These are phyloP conservation scores for Mixornis gularis DNA, from an alignment of 2,113 vertebrate species.

Conservation along the genomic window DNA sequence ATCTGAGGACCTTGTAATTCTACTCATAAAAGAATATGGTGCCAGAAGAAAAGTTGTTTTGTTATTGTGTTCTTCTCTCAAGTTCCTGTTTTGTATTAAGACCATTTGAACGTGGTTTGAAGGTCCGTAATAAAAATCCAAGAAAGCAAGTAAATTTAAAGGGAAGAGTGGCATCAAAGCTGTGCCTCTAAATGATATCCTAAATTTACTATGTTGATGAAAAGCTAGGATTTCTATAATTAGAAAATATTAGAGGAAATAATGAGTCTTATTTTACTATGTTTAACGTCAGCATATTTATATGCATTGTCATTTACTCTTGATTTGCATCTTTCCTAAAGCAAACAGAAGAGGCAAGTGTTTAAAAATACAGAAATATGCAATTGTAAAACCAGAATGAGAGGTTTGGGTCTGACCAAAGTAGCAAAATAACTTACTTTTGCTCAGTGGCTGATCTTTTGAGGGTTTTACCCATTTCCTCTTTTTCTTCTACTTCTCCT, in stretches of 20 bases:
- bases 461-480: not conserved
- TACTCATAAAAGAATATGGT: not conserved
- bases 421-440: not conserved
- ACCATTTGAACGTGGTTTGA: not conserved
- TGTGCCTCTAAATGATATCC: not conserved
- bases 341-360: conserved; percentile 10
- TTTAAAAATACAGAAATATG: conserved; percentile 28
- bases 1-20: not conserved
- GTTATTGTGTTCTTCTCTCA: not conserved
- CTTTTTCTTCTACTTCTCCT: not conserved
- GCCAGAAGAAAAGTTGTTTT: not conserved
- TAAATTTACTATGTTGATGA: not conserved
- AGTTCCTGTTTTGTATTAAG: not conserved
- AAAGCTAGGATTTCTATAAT: not conserved
- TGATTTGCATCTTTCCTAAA: not conserved
- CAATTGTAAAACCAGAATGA: conserved; percentile 9
- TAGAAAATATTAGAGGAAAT: not conserved
- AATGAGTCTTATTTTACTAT: not conserved
- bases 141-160: not conserved
- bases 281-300: not conserved
- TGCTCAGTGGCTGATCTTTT: not conserved
- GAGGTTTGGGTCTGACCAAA: not conserved
- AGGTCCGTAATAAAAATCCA: not conserved
- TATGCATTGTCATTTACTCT: not conserved
- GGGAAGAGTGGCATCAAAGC: not conserved